These are phyloP conservation scores for Deroplatys truncata DNA, from an alignment of 2,888 invertebrate species.

Conservation along the genomic window DNA sequence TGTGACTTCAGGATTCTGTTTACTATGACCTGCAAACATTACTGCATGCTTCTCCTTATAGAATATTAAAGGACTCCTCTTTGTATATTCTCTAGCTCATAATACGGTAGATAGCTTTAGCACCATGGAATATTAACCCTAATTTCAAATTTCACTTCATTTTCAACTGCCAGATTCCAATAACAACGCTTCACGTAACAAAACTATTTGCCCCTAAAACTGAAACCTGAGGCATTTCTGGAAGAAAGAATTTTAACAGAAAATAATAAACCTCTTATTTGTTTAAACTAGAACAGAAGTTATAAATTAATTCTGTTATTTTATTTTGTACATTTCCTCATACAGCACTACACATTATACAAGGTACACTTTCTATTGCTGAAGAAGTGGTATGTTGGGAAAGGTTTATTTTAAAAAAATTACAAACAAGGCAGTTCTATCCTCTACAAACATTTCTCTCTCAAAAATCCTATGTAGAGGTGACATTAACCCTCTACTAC, in stretches of 20 bases:
- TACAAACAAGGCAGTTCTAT: slow-evolving; percentile 13
- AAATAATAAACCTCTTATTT: not conserved
- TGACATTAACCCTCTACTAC: not conserved
- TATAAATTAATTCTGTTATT: not conserved
- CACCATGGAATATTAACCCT: not conserved
- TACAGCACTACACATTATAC: not conserved
- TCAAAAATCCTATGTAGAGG: not conserved
- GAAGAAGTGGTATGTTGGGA: not conserved
- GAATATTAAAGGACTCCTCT: too few species aligned
- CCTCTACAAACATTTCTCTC: not conserved
- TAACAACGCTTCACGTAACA: not conserved
- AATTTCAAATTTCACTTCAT: not conserved
- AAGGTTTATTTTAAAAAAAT: not conserved
- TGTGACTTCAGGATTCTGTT: too few species aligned
- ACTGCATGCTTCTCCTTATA: too few species aligned
- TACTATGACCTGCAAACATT: too few species aligned
- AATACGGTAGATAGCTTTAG: not conserved
- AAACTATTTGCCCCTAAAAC: not conserved
- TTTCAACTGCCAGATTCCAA: not conserved
- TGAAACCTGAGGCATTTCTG: not conserved
- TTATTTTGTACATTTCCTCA: not conserved
- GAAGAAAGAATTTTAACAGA: not conserved
- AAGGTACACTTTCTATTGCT: not conserved
- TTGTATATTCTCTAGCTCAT: too few species aligned
- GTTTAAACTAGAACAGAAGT: not conserved